phyloP scores from a whole-genome alignment of 2,888 invertebrate genomes.

The Reticulitermes lucifugus region DNA sequence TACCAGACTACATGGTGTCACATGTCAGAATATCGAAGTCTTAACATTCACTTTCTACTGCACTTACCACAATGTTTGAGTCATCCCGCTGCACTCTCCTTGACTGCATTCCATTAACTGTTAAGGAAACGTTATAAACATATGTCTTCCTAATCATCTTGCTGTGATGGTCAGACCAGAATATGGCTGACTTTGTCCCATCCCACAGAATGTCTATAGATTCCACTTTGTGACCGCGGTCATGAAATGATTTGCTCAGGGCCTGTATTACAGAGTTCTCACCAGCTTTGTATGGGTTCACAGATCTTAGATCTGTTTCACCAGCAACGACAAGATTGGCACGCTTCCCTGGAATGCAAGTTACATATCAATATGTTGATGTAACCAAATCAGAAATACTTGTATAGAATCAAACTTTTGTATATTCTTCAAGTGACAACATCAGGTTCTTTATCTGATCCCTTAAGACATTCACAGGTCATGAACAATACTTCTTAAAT shows the following conservation, averaged over 20 bases:
- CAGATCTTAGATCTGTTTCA: conserved; percentile 71
- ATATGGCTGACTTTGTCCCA: conserved; percentile 59
- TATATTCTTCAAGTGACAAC: too few relatives aligned
- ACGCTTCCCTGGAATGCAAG: conserved; percentile 63
- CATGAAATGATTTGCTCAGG: conserved; percentile 57
- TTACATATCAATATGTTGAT: too few relatives aligned
- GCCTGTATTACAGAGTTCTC: conserved; percentile 61
- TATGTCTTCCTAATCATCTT: conserved; percentile 63
- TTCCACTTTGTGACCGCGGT: conserved; percentile 67
- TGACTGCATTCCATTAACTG: background rate
- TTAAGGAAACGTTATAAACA: conserved; percentile 38
- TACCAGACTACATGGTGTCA: too few relatives aligned
- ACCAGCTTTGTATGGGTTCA: conserved; percentile 73
- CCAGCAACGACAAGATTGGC: conserved; percentile 75
- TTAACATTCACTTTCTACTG: background rate
- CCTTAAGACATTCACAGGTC: too few relatives aligned
- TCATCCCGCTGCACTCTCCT: conserved; percentile 40
- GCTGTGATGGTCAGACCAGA: conserved; percentile 65
- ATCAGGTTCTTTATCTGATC: too few relatives aligned
- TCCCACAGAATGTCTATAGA: conserved; percentile 67
- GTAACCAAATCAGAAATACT: too few relatives aligned
- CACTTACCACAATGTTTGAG: conserved; percentile 36
- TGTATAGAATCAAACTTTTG: too few relatives aligned
- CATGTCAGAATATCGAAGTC: too few relatives aligned
- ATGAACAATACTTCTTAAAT: too few relatives aligned